Base-by-base conservation (phyloP, 2,113 vertebrate species). In the Sakesphorus luctuosus region DNA sequence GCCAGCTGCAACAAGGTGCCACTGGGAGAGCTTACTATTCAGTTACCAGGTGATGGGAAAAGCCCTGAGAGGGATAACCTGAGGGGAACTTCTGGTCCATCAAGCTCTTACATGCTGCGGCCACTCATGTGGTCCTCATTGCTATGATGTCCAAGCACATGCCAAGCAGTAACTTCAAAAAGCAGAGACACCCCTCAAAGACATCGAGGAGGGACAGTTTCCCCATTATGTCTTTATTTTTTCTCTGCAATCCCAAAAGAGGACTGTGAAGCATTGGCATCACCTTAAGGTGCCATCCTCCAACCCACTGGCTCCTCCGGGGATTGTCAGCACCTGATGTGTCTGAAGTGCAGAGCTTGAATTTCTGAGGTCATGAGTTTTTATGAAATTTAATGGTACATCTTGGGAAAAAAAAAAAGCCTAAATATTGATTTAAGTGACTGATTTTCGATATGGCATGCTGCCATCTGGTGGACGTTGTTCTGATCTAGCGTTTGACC, bases 401-500 rank as follows among this genome's bases (percentile, higher is more conserved):
- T 38, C 44, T 35, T 56, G 31, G 6, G n/a, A n/a, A 25, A 14
- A 11, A 28, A 18, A 13, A 6, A 19, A 36, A 20, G 67, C 67
- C 87, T 92, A 96, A 97, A 95, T 93, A 83, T 80, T 84, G 93
- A 96, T 96, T 95, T 77, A 86, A 92, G 83, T 92, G 90, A 90
- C 73, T 93, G 85, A 75, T 94, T 97, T 96, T 96, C 66, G 61
- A 97, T 96, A 96, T 97, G 96, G 94, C 96, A 96, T 96, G 92
- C 94, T 96, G 94, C 96, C 96, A 97, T 97, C 96, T 97, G 95
- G 96, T 97, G 96, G 96, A 78, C 88, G 13, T 18, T 61, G 86
- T 49, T 93, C 88, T 53, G 49, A 87, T 90, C 49, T 26, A 53
- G n/a, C 28, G 1, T 89, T 65, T 78, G 93, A 58, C 89, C 87